Evolutionary conservation across 2,113 vertebrate genomes (phyloP).

Genomic region (Varanus komodoensis): DNA sequence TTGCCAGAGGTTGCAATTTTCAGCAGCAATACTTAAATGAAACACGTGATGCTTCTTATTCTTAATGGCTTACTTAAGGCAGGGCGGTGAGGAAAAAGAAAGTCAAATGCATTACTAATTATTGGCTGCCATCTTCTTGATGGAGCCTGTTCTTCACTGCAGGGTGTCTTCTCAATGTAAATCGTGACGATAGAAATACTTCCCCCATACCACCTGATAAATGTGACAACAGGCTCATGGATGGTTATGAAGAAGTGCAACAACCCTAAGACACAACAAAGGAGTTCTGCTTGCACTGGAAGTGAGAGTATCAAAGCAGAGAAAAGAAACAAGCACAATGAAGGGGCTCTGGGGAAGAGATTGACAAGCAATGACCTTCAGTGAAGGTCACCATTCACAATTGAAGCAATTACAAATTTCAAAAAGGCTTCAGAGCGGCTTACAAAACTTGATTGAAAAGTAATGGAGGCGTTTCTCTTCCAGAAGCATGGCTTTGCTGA

Average conservation of each 20-base stretch:
- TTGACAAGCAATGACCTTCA: not conserved
- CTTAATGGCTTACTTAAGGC: constrained; percentile 14
- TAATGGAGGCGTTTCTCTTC: not conserved
- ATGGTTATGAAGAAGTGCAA: constrained; percentile 12
- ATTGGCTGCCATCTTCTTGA: not conserved
- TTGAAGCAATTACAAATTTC: constrained; percentile 19
- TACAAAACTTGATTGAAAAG: not conserved
- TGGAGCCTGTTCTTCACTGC: accelerated
- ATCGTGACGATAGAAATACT: not conserved
- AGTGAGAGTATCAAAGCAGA: constrained; percentile 49
- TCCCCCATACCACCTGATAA: not conserved
- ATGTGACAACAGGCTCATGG: not conserved
- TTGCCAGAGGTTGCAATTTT: constrained; percentile 32
- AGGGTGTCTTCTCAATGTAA: not conserved
- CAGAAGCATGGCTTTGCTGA: not conserved
- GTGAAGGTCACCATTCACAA: constrained; percentile 34
- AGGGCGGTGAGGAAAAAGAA: not conserved
- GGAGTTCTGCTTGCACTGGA: constrained; percentile 30
- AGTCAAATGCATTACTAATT: not conserved
- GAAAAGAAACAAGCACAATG: constrained; percentile 41
- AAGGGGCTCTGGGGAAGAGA: constrained; percentile 35
- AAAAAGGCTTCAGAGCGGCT: not conserved
- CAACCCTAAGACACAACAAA: constrained; percentile 35
- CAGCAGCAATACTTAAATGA: constrained; percentile 17
- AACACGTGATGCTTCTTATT: not conserved